Percentiles rank a stretch among this genome's conserved stretches.
Conservation (phyloP, 2,888 invertebrate genomes). For the Xestia rhomboidea region DNA sequence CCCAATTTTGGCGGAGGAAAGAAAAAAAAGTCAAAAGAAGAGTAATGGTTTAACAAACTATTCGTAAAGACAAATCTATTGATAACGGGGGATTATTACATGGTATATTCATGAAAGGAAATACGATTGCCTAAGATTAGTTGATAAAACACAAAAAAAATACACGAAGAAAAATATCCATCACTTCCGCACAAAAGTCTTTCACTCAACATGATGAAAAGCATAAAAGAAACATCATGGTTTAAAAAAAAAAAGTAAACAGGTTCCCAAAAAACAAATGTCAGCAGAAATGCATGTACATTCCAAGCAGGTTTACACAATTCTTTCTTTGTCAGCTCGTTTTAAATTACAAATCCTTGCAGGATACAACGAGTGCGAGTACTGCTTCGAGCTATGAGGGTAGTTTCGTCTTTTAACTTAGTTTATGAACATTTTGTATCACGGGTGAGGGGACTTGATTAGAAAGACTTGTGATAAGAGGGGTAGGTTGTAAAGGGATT, state of each 20-base stretch:
- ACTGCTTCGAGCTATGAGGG: constrained; percentile 4
- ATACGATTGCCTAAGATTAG: not conserved
- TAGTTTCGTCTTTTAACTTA: constrained; percentile 31
- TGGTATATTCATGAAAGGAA: not conserved
- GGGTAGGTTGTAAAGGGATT: not conserved
- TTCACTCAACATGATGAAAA: not conserved
- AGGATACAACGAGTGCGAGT: not conserved
- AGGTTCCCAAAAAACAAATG: not conserved
- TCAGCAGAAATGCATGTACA: not conserved
- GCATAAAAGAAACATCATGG: not conserved
- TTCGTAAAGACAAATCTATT: not conserved
- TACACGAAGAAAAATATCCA: not conserved
- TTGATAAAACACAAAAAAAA: not conserved
- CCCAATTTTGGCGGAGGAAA: not conserved
- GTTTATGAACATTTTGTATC: constrained; percentile 17
- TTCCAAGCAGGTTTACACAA: not conserved
- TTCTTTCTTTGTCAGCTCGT: not conserved
- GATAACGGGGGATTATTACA: not conserved
- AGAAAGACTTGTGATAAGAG: not conserved
- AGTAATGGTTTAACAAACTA: not conserved
- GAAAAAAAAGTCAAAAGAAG: not conserved
- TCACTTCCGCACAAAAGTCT: not conserved
- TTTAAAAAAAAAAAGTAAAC: not conserved
- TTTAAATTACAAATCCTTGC: constrained; percentile 29
- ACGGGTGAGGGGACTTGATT: constrained; percentile 25